Evolutionary conservation across 2,888 invertebrate species (phyloP).

Genomic region (Eupithecia abbreviata): DNA sequence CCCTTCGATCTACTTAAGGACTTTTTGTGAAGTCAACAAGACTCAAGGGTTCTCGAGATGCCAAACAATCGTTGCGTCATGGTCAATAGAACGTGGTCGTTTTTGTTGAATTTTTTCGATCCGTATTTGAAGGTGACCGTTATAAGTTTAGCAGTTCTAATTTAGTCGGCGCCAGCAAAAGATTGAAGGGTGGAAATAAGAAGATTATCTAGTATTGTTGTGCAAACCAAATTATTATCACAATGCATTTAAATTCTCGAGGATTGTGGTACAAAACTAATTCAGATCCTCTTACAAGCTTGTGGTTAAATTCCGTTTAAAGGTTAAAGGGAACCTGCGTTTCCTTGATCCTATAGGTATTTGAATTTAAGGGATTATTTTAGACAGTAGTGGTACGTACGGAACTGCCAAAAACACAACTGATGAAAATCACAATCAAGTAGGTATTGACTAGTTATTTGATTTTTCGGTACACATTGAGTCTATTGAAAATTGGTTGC

Average conservation of each 20-base stretch:
- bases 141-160: slow-evolving; percentile 62
- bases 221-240: slow-evolving; percentile 16
- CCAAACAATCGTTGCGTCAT: slow-evolving; percentile 83
- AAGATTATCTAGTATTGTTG: slow-evolving; percentile 53
- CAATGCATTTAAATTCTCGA: slow-evolving; percentile 3
- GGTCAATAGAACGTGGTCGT: slow-evolving; percentile 76
- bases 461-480: background rate
- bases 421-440: background rate
- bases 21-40: slow-evolving; percentile 80
- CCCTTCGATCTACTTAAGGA: slow-evolving; percentile 76
- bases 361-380: background rate
- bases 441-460: background rate
- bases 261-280: slow-evolving; percentile 1
- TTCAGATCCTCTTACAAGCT: background rate
- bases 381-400: background rate
- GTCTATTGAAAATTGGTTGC: background rate
- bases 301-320: background rate
- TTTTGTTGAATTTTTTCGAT: slow-evolving; percentile 68
- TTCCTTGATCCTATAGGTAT: background rate
- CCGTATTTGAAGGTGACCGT: slow-evolving; percentile 54
- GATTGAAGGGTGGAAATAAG: slow-evolving; percentile 56
- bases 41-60: slow-evolving; percentile 76
- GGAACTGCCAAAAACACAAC: background rate
- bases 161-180: slow-evolving; percentile 61
- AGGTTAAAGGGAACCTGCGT: background rate